Conservation (phyloP, 2,888 invertebrate species). For the Poecilus cupreus region DNA sequence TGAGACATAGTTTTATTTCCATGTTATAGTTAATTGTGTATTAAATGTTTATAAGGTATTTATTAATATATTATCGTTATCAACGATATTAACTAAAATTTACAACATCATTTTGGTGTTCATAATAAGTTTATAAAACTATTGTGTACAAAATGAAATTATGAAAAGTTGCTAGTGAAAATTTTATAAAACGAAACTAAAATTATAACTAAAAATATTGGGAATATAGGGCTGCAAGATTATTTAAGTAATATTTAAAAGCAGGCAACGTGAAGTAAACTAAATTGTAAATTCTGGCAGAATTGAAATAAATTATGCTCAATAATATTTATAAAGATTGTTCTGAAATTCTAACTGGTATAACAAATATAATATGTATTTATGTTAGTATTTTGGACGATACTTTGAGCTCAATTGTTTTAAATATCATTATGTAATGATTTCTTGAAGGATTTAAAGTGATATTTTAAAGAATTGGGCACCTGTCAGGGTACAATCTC, state of each 20-base stretch:
- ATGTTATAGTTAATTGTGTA: constrained; percentile 39
- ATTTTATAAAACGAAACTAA: constrained; percentile 36
- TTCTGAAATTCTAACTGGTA: background rate
- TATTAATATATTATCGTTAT: constrained; percentile 45
- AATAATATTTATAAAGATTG: background rate
- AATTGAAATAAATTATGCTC: background rate
- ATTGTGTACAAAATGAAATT: constrained; percentile 48
- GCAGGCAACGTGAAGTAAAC: background rate
- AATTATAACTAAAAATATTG: constrained; percentile 8
- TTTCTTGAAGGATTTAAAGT: background rate
- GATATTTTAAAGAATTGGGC: background rate
- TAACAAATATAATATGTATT: too few relatives aligned
- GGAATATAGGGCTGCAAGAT: background rate
- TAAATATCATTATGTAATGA: background rate
- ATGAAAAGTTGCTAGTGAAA: constrained; percentile 43
- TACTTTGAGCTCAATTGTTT: background rate
- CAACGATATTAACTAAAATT: constrained; percentile 31
- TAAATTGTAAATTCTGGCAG: background rate
- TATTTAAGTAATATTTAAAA: background rate
- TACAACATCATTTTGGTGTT: constrained; percentile 40
- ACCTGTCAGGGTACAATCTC: background rate
- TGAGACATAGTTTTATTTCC: constrained; percentile 4
- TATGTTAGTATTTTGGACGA: background rate
- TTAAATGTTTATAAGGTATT: constrained; percentile 40
- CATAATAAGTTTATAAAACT: constrained; percentile 3